Percentiles rank a stretch among this genome's conserved stretches.
phyloP scores from a whole-genome alignment of 1,140 invertebrate species.

The Pogonomyrmex barbatus region DNA sequence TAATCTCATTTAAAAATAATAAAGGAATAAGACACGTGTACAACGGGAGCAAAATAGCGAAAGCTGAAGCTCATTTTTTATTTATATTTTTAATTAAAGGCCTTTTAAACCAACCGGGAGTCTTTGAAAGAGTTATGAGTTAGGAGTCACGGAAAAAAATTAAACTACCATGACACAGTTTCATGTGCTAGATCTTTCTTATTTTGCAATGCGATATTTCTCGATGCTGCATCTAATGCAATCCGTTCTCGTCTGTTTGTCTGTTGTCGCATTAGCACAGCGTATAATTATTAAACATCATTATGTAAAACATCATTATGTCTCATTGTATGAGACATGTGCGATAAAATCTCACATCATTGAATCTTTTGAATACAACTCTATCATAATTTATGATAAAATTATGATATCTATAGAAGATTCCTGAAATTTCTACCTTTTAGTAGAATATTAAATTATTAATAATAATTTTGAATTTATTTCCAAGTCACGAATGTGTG shows the following conservation, averaged over 20 bases:
- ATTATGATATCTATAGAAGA: neutral
- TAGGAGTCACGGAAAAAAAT: neutral
- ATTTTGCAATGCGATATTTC: neutral
- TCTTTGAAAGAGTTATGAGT: neutral
- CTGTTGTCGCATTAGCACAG: neutral
- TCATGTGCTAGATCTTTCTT: neutral
- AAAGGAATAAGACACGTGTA: neutral
- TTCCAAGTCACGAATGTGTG: neutral
- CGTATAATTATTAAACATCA: neutral
- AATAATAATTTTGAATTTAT: neutral
- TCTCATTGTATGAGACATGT: neutral
- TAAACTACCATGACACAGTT: neutral
- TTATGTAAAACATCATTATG: constrained; percentile 12
- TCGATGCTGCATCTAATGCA: neutral
- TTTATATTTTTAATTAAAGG: neutral
- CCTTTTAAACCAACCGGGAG: neutral
- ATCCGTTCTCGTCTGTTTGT: neutral
- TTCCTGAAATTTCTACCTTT: neutral
- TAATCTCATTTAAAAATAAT: neutral
- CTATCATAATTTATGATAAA: neutral
- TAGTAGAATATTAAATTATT: neutral
- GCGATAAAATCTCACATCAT: neutral
- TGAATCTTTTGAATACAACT: neutral
- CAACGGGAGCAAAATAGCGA: neutral
- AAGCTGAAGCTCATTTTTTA: neutral